Percentiles rank a stretch among this genome's conserved stretches.
phyloP scores from a whole-genome alignment of 2,888 invertebrate species.

The Cephus runcator region DNA sequence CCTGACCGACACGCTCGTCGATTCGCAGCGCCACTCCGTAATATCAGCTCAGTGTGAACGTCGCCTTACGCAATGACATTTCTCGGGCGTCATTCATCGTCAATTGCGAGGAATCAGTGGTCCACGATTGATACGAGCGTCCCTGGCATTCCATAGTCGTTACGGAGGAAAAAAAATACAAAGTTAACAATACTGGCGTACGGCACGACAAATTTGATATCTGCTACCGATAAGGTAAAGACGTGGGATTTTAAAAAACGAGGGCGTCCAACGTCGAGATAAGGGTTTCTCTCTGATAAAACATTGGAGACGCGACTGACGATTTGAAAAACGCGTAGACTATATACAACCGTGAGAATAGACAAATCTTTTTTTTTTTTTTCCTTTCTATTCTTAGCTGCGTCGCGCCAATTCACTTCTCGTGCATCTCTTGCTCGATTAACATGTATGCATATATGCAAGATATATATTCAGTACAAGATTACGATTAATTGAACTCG shows the following conservation, averaged over 20 bases:
- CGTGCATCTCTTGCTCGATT: neutral
- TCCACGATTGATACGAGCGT: constrained; percentile 4
- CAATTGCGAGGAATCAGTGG: constrained; percentile 37
- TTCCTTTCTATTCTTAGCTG: no score
- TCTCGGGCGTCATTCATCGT: constrained; percentile 14
- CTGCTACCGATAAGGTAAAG: neutral
- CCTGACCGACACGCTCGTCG: neutral
- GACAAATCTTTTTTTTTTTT: no score
- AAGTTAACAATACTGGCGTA: neutral
- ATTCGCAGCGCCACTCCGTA: neutral
- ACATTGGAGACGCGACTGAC: neutral
- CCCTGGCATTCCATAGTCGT: neutral
- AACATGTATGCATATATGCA: no score
- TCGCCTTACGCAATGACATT: neutral
- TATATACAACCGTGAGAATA: neutral
- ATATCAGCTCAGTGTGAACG: neutral
- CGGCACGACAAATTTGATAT: neutral
- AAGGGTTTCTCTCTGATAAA: neutral
- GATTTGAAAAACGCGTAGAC: neutral
- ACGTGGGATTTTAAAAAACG: neutral
- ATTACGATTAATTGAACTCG: neutral
- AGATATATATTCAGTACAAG: neutral
- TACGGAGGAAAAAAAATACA: neutral
- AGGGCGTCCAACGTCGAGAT: neutral
- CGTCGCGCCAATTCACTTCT: neutral